These are phyloP conservation scores for Lutraria lutraria DNA, from an alignment of 2,888 invertebrate genomes.

Conservation along the genomic window DNA sequence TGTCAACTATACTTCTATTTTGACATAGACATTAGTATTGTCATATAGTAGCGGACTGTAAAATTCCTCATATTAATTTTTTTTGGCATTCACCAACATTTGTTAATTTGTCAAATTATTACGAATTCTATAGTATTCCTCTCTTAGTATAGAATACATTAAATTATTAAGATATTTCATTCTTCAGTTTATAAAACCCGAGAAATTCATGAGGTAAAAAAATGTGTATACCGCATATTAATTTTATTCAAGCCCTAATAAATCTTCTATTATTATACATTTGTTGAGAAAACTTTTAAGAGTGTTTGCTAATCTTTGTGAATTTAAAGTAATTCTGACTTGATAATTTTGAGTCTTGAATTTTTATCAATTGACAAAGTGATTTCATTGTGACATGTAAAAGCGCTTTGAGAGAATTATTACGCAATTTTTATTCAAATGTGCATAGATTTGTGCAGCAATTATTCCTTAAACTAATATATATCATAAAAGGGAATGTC, in stretches of 20 bases:
- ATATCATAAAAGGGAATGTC: neutral
- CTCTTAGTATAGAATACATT: neutral
- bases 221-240: conserved; percentile 1
- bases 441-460: neutral
- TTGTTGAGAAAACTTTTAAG: neutral
- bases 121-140: neutral
- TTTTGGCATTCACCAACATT: neutral
- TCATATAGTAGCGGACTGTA: neutral
- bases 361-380: conserved; percentile 6
- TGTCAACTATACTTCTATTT: neutral
- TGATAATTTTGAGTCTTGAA: neutral
- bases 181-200: neutral
- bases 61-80: conserved; percentile 5
- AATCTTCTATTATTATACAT: neutral
- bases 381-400: neutral
- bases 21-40: neutral
- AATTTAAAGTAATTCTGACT: neutral
- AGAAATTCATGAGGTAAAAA: neutral
- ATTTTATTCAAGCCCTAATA: conserved; percentile 15
- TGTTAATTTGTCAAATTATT: neutral
- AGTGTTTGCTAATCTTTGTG: neutral
- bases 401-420: neutral
- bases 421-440: neutral
- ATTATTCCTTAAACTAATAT: neutral
- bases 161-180: neutral